Percentiles rank a stretch among this genome's conserved stretches.
phyloP scores from a whole-genome alignment of 2,797 vertebrate genomes.

The Cuniculus paca region DNA sequence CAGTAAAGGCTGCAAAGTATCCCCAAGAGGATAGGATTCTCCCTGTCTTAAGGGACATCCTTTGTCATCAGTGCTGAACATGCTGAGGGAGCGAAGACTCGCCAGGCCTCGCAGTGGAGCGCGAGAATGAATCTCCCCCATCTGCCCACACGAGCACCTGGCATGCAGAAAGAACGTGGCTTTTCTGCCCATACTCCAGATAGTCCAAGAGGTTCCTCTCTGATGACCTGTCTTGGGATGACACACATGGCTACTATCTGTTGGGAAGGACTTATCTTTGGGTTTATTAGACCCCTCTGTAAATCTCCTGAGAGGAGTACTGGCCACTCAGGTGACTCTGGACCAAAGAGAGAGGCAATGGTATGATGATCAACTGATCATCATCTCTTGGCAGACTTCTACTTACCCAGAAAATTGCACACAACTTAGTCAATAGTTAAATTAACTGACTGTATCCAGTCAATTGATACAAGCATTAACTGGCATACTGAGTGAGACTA shows the following conservation, averaged over 20 bases:
- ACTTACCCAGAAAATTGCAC: not conserved
- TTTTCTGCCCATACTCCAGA: not conserved
- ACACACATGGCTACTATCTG: not conserved
- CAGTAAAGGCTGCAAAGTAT: not conserved
- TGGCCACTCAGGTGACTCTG: not conserved
- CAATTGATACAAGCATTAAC: not conserved
- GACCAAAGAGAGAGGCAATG: not conserved
- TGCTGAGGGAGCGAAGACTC: not conserved
- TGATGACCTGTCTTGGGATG: not conserved
- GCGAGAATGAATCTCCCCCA: fast-evolving
- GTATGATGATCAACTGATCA: not conserved
- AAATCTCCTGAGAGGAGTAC: not conserved
- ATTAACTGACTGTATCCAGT: not conserved
- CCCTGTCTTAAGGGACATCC: not conserved
- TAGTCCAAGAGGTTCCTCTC: not conserved
- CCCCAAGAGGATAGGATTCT: not conserved
- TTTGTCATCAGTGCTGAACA: not conserved
- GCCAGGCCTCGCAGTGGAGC: not conserved
- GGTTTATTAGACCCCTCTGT: no score
- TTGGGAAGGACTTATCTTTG: not conserved
- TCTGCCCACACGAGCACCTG: fast-evolving
- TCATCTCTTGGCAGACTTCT: not conserved
- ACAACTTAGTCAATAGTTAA: not conserved
- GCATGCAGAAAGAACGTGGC: fast-evolving
- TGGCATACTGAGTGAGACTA: no score